Base-by-base conservation (phyloP, 2,113 vertebrate species). In the Hyla sarda region DNA sequence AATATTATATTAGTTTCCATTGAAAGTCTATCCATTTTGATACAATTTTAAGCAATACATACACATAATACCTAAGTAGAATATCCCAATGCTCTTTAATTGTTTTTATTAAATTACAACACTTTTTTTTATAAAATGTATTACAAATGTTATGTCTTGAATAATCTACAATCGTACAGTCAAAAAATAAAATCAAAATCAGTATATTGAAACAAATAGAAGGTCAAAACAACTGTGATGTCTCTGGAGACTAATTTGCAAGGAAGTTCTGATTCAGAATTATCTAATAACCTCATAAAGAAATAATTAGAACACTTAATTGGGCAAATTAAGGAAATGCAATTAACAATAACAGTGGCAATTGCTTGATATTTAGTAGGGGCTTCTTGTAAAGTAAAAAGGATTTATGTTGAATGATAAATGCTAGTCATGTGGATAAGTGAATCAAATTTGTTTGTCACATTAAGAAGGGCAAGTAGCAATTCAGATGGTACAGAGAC, bases 281-380 rank as follows among this genome's bases (percentile, higher is more conserved):
- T 87, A 91, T 87, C 87, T 89, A 86, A 91, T 89, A 90, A 90
- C 87, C 86, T 90, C 85, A 91, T 34, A 76, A 92, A 89, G 89
- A 92, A 94, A 90, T 90, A 88, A 89, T 92, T 90, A 88, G 82
- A 90, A 91, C 87, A 92, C 91, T 91, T 91, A 87, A 91, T 91
- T 87, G 86, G 76, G 89, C 82, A 91, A 93, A 91, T 90, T 90
- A 88, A 88, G 91, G 74, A 88, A 79, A 86, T 89, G 88, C 89
- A 90, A 92, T 92, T 83, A 93, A 90, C 86, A 92, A 90, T 92
- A 91, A 87, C 89, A 85, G 87, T 89, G 89, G 89, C 88, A 90
- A 92, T 92, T 91, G 87, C 82, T 90, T 89, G 90, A 88, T 89
- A 92, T 86, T 92, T 89, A 91, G 89, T 88, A 89, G 90, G 89